Base-by-base conservation (phyloP, 92 coral and sea anemone species). In the Umimayanthus chanpuru region DNA sequence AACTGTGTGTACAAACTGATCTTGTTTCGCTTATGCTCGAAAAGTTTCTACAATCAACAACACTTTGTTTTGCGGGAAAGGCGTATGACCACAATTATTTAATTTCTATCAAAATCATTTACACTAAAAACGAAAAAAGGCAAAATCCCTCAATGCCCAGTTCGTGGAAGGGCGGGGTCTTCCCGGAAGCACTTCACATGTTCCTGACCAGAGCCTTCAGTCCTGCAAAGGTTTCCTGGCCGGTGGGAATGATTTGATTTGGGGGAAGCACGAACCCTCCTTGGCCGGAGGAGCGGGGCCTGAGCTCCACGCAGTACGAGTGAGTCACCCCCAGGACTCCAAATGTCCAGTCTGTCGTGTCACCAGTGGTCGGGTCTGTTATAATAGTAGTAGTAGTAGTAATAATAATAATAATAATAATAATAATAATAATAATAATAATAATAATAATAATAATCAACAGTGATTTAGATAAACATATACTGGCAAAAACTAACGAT, bases 311-410 rank as follows among this genome's bases (percentile, higher is more conserved):
- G 40, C 98, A 94, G 85, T 94, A 94, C 41, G 98, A 94, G 80
- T 94, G 98, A 29, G 82, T 85, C 7, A 93, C 93, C 16, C 98
- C 98, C 38, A 94, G n/a, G 4, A 90, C 92, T 67, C 98, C 98
- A 26, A 89, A 94, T 21, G 98, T 94, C 98, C 98, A 94, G 89
- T 94, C 98, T 61, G 98, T 94, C 20, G 98, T 94, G 79, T 94
- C 98, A 2, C 98, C 98, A 38, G 96, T 90, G 58, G 98, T 94
- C 80, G 98, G 98, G 82, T 94, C 98, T 94, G 82, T 65, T n/a
- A n/a, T n/a, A n/a, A n/a, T n/a, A n/a, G n/a, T n/a, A n/a, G n/a
- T n/a, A n/a, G n/a, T n/a, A n/a, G 6, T 44, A 44, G 49, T 44
- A 44, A 0, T 44, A 44, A 10, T 44, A 44, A 10, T 4, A 43